Evolutionary conservation across 2,888 invertebrate species (phyloP), one percentile per base, ranked within the genome.

Genomic region (Tipula lateralis): DNA sequence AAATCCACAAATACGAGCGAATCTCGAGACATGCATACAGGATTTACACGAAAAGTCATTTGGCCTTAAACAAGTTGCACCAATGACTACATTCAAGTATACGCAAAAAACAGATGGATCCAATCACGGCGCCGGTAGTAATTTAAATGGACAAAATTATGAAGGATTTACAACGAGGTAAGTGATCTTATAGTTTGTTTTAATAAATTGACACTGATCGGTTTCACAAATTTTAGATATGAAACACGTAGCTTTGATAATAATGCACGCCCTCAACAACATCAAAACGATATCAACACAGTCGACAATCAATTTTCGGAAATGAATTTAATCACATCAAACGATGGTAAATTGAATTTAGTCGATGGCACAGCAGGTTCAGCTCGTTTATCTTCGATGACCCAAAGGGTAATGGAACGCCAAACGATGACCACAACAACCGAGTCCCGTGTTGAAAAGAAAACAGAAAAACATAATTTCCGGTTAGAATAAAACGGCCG

Each of bases 91-190:
- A 36, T 88, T 89, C 39, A 87, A 86, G 87, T 89, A 90, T 30
- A 89, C 89, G 32, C 85, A 84, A 29, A 83, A 30, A 16, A 19
- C 83, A 1, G 32, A 30, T 34, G 32, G 32, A 34, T 24, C 39
- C 16, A 24, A 36, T 13, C 66, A 12, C 7, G 66, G 66, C 6
- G 66, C 24, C n/a, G 39, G 19, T 36, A 19, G 39, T 39, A 84
- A 44, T 50, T 29, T 34, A 44, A 84, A 44, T 44, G 91, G 91
- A 81, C 91, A 91, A 87, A 93, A 91, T 86, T 94, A 94, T 87
- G 93, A 94, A 87, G 93, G 93, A 84, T 94, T 93, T 87, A 93
- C 93, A 13, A 93, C 93, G 84, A 93, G 93, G 93, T 93, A 86
- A 91, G 91, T 86, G 29, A 3, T 81, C 83, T 32, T 29, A 39